These are phyloP conservation scores for Bostrychus sinensis DNA, from an alignment of 2,113 vertebrate species.

Conservation along the genomic window DNA sequence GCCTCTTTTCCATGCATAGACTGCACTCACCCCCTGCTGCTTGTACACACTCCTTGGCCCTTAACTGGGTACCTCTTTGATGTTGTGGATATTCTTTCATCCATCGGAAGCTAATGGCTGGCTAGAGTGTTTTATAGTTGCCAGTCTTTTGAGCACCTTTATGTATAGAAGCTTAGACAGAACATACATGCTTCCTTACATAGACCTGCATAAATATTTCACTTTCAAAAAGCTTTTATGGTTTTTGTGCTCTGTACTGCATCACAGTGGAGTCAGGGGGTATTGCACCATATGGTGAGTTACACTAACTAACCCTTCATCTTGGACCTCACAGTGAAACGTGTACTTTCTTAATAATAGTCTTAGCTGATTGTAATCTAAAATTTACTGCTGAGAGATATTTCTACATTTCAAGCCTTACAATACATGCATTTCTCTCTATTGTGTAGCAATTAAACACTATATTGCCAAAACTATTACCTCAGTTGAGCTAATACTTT, in stretches of 20 bases:
- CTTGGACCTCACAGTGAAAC: conserved; percentile 29
- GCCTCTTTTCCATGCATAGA: conserved; percentile 57
- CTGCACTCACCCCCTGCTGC: conserved; percentile 30
- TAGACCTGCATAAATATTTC: conserved; percentile 30
- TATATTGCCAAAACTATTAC: too few relatives aligned
- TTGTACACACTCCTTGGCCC: conserved; percentile 42
- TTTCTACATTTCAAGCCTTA: neutral
- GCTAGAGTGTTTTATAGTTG: conserved; percentile 54
- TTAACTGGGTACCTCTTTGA: conserved; percentile 57
- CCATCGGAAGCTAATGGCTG: conserved; percentile 38
- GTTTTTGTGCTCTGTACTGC: conserved; percentile 79
- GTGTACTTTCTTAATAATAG: neutral
- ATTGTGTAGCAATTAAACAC: too few relatives aligned
- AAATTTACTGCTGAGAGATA: neutral
- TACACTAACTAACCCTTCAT: conserved; percentile 15
- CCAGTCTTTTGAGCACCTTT: conserved; percentile 56
- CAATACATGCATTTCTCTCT: neutral
- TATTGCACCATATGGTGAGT: conserved; percentile 82
- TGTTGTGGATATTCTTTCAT: conserved; percentile 68
- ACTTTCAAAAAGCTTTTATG: conserved; percentile 31
- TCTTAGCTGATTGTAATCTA: neutral
- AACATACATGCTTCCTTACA: conserved; percentile 14
- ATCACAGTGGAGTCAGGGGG: conserved; percentile 78
- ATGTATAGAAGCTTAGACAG: conserved; percentile 21
- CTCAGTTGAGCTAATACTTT: too few relatives aligned